Percentiles rank a stretch among this genome's conserved stretches.
Conservation (phyloP, 2,888 invertebrate genomes). For the Rhopalosiphum nymphaeae region DNA sequence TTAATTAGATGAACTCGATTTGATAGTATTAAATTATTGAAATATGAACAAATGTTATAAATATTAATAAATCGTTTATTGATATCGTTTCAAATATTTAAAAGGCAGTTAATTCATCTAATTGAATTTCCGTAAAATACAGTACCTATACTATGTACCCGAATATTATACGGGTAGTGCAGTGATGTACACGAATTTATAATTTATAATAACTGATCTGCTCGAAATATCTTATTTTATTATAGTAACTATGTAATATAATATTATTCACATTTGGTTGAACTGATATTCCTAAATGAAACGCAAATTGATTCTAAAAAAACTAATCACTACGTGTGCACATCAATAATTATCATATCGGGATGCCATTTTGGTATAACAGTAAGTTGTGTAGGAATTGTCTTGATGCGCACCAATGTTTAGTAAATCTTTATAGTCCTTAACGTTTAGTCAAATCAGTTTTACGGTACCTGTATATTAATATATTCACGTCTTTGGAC, state of each 20-base stretch:
- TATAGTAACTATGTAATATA: too few relatives aligned
- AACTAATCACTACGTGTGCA: neutral
- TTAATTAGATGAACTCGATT: neutral
- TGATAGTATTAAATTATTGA: neutral
- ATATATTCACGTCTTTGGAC: neutral
- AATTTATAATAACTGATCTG: neutral
- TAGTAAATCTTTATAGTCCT: neutral
- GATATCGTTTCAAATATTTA: neutral
- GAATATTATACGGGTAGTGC: neutral
- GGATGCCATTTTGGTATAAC: neutral
- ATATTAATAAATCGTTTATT: neutral
- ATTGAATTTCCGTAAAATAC: neutral
- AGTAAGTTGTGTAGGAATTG: neutral
- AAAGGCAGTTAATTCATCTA: neutral
- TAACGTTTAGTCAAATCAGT: constrained; percentile 8
- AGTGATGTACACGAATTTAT: neutral
- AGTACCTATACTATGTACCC: neutral
- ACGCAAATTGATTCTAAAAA: neutral
- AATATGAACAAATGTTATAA: neutral
- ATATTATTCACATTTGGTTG: neutral
- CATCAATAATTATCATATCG: neutral
- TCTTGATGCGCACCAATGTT: neutral
- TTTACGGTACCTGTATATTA: neutral
- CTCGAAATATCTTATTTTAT: neutral
- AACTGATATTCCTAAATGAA: neutral